Evolutionary conservation across 1,140 invertebrate species (phyloP), one percentile per base, ranked within the genome.

Genomic region (Bombus picipes): DNA sequence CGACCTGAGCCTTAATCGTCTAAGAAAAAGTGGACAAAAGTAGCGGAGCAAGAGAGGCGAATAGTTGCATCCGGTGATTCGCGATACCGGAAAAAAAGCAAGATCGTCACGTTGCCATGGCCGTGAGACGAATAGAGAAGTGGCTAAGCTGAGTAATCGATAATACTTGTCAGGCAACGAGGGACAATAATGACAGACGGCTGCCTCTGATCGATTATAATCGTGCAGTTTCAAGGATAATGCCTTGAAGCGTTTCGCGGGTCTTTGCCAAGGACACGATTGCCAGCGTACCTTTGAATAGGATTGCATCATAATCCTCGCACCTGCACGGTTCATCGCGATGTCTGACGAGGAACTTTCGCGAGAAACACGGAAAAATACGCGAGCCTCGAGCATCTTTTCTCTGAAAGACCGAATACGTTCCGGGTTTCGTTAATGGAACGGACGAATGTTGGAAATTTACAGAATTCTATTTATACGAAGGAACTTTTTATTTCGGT

Each of bases 251-350:
- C 41, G 68, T 71, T 74, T 78, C 68, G 73, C 53, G 75, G 88
- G 88, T 93, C 92, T 93, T 81, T 92, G 92, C 87, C 92, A 92
- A 93, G 91, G 91, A 91, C 89, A 66, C 28, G 37, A 81, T 66
- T 34, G 53, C 32, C 28, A n/a, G 41, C 32, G 32, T 25, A 41
- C 39, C 22, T 81, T 59, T 34, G n/a, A 72, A 57, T 32, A n/a
- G n/a, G 66, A 65, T 88, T 86, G 25, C 53, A 28, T 47, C 62
- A 76, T 43, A 74, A 88, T 65, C 73, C 32, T 34, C 22, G 28
- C 71, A 22, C 39, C 75, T 70, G 32, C 15, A 6, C 1, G 65
- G 13, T 5, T 79, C 77, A 59, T 66, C 74, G 41, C 43, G 28
- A 18, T 5, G 22, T 15, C 13, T 57, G 34, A 39, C 34, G 37